Evolutionary conservation across 2,797 vertebrate species (phyloP).

Genomic region (Anolis apletophallus): DNA sequence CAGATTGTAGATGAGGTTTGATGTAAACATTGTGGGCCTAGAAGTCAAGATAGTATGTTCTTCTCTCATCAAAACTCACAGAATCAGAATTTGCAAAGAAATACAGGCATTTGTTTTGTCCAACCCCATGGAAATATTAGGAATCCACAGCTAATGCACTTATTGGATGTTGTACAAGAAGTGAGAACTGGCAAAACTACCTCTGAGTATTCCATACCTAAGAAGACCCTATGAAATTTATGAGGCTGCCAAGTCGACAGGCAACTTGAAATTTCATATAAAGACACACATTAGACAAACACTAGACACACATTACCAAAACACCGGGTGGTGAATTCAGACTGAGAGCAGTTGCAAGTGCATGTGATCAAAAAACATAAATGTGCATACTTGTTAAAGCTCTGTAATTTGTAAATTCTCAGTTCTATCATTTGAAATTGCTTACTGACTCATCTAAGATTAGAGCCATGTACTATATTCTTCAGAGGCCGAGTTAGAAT

Average conservation of each 20-base stretch:
- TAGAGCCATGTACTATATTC: not conserved
- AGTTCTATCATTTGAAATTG: conserved; percentile 10
- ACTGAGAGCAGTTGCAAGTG: not conserved
- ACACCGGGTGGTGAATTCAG: not conserved
- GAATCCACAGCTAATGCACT: no score
- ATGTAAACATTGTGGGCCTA: not conserved
- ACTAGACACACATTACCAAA: not conserved
- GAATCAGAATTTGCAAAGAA: not conserved
- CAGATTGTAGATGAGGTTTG: not conserved
- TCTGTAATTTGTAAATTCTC: not conserved
- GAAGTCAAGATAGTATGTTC: not conserved
- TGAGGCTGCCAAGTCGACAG: no score
- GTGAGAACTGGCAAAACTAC: no score
- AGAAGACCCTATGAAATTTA: no score
- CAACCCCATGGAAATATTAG: no score
- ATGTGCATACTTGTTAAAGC: not conserved
- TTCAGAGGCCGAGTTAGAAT: not conserved
- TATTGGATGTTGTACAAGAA: no score
- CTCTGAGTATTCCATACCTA: no score
- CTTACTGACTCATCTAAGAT: not conserved
- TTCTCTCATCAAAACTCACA: not conserved
- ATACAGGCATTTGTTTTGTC: no score
- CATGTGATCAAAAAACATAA: not conserved
- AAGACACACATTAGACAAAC: not conserved
- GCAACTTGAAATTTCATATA: no score